These are phyloP conservation scores for Luffia ferchaultella DNA, from an alignment of 2,888 invertebrate species.

Conservation along the genomic window DNA sequence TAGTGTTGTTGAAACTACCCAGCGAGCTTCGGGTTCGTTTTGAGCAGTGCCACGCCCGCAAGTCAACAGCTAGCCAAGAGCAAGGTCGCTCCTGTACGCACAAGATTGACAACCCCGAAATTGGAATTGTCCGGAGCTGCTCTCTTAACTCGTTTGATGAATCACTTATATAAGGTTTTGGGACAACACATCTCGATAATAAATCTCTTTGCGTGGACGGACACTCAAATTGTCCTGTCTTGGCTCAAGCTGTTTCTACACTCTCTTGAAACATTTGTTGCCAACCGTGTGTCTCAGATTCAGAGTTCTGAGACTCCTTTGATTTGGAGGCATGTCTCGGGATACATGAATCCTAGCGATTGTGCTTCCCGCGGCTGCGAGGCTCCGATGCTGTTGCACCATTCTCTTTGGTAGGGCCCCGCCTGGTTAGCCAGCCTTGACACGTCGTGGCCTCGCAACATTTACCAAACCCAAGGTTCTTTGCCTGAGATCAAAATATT, in stretches of 20 bases:
- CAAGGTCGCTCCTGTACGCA: background rate
- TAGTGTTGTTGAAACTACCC: too few species aligned
- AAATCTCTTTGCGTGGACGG: background rate
- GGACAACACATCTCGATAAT: background rate
- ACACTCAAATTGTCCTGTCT: background rate
- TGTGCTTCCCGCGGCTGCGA: slow-evolving; percentile 1
- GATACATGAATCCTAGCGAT: slow-evolving; percentile 3
- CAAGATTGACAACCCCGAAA: slow-evolving; percentile 1
- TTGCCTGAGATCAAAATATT: background rate
- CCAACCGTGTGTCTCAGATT: slow-evolving; percentile 3
- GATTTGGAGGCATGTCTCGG: slow-evolving; percentile 8
- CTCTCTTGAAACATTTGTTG: slow-evolving; percentile 2
- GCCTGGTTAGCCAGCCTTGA: background rate
- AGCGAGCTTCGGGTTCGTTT: too few species aligned
- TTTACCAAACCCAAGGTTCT: background rate
- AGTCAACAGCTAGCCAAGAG: background rate
- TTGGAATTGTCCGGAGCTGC: slow-evolving; percentile 4
- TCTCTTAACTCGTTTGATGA: background rate
- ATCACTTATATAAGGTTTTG: background rate
- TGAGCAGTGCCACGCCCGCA: too few species aligned
- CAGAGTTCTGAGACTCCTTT: slow-evolving; percentile 1
- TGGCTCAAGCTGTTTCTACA: slow-evolving; percentile 1
- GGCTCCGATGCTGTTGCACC: background rate
- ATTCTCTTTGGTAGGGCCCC: slow-evolving; percentile 4
- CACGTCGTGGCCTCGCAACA: background rate